Evolutionary conservation across 2,888 invertebrate species (phyloP).

Genomic region (Dynastes hyllus): DNA sequence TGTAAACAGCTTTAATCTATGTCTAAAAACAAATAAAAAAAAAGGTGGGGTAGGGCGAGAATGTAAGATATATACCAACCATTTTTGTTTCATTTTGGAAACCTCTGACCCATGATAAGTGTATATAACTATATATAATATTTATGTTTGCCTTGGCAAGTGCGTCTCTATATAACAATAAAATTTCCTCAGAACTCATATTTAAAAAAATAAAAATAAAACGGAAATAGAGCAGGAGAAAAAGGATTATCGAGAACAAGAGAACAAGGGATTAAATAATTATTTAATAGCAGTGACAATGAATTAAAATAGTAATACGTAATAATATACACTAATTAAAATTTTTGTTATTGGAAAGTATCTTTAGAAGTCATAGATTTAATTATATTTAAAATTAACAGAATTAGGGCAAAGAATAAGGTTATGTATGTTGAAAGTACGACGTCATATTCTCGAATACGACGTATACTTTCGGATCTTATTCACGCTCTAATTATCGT

Average conservation of each 20-base stretch:
- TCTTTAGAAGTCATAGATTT: too few relatives aligned
- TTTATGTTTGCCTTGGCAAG: slow-evolving; percentile 44
- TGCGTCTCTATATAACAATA: slow-evolving; percentile 46
- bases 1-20: background rate
- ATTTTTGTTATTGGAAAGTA: too few relatives aligned
- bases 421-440: too few relatives aligned
- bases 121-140: slow-evolving; percentile 21
- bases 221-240: background rate
- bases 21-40: background rate
- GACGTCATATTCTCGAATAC: too few relatives aligned
- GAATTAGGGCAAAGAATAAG: too few relatives aligned
- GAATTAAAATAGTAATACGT: too few relatives aligned
- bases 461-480: too few relatives aligned
- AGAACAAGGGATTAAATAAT: too few relatives aligned
- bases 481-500: too few relatives aligned
- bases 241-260: background rate
- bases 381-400: too few relatives aligned
- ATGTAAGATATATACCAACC: slow-evolving; percentile 11
- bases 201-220: background rate
- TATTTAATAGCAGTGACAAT: too few relatives aligned
- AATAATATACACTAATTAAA: too few relatives aligned
- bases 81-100: background rate
- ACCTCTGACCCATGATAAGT: slow-evolving; percentile 31
- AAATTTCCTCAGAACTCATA: background rate
- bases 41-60: background rate